phyloP scores from a whole-genome alignment of 1,140 invertebrate genomes.

The Kradibia gibbosae region DNA sequence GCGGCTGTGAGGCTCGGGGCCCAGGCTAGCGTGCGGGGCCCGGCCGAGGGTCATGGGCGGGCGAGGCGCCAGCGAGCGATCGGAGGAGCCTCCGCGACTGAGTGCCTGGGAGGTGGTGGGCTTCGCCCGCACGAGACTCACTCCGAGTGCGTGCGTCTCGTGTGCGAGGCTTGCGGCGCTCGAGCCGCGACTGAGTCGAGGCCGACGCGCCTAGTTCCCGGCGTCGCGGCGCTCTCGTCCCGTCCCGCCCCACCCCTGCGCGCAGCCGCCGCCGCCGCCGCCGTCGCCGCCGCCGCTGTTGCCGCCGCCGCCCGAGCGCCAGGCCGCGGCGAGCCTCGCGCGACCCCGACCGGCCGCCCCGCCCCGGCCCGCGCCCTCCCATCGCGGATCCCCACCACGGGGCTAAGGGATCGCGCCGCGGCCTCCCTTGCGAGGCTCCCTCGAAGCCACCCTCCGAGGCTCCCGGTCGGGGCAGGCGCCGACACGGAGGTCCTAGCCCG shows the following conservation, averaged over 20 bases:
- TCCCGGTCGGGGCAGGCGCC: too few species aligned
- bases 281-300: conserved; percentile 21
- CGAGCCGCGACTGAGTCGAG: conserved; percentile 66
- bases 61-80: background rate
- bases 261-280: conserved; percentile 49
- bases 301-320: too few species aligned
- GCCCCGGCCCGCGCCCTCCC: conserved; percentile 50
- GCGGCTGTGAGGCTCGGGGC: background rate
- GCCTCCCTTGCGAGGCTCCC: too few species aligned
- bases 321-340: too few species aligned
- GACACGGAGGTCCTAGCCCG: too few species aligned
- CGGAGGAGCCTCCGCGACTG: background rate
- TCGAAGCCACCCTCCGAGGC: too few species aligned
- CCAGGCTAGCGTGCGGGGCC: background rate
- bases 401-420: too few species aligned
- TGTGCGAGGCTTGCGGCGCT: conserved; percentile 66
- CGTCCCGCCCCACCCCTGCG: background rate
- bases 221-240: conserved; percentile 9
- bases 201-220: background rate
- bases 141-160: conserved; percentile 34
- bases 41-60: background rate
- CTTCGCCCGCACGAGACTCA: conserved; percentile 8
- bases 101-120: background rate
- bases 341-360: background rate
- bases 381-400: too few species aligned